Percentiles rank a stretch among this genome's conserved stretches.
Evolutionary conservation across 2,113 vertebrate genomes (phyloP).

Genomic region (Platanista minor): DNA sequence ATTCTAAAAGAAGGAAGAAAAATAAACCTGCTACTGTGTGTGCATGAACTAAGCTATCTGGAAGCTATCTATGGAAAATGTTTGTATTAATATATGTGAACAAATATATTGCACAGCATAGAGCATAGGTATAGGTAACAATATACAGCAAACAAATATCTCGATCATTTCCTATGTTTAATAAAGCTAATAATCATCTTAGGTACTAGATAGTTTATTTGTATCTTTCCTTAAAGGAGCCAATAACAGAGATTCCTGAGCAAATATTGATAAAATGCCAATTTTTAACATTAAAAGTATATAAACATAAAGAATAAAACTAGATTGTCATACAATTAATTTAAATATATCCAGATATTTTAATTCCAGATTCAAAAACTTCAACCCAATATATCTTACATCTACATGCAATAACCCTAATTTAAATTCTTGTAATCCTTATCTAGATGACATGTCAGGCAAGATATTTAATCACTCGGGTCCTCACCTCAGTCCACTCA

Average conservation of each 20-base stretch:
- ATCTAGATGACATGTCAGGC: not conserved
- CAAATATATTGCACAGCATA: not conserved
- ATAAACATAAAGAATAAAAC: not conserved
- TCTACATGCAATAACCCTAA: not conserved
- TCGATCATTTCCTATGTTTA: not conserved
- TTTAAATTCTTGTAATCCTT: not conserved
- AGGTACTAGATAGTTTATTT: no score
- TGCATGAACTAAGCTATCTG: not conserved
- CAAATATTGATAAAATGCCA: not conserved
- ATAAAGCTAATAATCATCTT: not conserved
- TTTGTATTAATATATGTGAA: not conserved
- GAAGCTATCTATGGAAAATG: not conserved
- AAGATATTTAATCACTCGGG: not conserved
- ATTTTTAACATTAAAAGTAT: not conserved
- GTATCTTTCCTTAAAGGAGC: not conserved
- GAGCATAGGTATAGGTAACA: not conserved
- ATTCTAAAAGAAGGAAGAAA: not conserved
- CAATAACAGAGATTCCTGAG: not conserved
- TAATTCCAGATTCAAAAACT: not conserved
- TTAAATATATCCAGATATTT: not conserved
- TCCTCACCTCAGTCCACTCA: no score
- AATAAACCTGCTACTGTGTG: not conserved
- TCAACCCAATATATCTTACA: not conserved
- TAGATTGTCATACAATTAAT: not conserved
- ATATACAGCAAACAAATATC: not conserved